Base-by-base conservation (phyloP, 2,888 invertebrate genomes). In the Heliconius aoede region DNA sequence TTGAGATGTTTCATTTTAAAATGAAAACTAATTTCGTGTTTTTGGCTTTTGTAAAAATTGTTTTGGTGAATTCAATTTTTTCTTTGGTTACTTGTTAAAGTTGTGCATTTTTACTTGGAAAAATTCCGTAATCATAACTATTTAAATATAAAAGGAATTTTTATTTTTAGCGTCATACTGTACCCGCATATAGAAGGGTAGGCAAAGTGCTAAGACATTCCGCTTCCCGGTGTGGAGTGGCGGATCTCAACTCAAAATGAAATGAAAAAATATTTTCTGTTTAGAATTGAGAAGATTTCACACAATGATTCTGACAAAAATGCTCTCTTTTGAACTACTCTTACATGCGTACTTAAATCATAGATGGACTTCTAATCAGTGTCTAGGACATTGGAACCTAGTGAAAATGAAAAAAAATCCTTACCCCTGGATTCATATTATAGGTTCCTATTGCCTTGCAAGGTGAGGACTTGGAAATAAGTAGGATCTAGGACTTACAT, bases 1-100 rank as follows among this genome's bases (percentile, higher is more conserved):
- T 76, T 74, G 26, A 62, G 69, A n/a, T 36, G 51, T 32, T 69
- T 62, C 51, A 61, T 62, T 61, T 74, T 65, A 40, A 58, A n/a
- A 65, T 32, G 32, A 26, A 73, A 73, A 55, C 36, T 65, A 32
- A 24, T 64, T 28, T 55, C 18, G 32, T 64, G 55, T 32, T 64
- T n/a, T 36, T 32, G 36, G 64, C 7, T 64, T 64, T 64, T n/a
- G 36, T 36, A 15, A 64, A 55, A 55, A 55, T n/a, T n/a, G 4
- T 62, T 28, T 30, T 30, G 36, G 5, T 36, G 32, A 36, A 64
- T 36, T 64, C 11, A 13, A 36, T 32, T 36, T 4, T 58, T 64
- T 32, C 32, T 32, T 64, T 64, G 32, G 64, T 64, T n/a, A 24
- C 32, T 61, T 28, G 61, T 62, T 30, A 62, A 30, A 18, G 21